Base-by-base conservation (phyloP, 2,113 vertebrate genomes). In the Lathamus discolor region DNA sequence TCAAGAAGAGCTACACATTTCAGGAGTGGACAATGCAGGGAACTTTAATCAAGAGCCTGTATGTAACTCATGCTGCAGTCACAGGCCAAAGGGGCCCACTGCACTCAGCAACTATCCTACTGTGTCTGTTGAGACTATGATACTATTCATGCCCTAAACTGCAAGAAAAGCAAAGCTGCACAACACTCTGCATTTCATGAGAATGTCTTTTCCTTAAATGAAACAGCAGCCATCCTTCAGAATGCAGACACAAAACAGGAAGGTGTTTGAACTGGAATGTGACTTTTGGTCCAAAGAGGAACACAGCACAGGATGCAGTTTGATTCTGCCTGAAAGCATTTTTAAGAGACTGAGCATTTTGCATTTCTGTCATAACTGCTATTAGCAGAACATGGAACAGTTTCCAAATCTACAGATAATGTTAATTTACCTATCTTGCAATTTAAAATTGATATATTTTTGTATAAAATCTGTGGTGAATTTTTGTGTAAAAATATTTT, bases 1-100 rank as follows among this genome's bases (percentile, higher is more conserved):
- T 67, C 48, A 43, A 49, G 51, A 44, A 23, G 16, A 43, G 6
- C 6, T 25, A 7, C 0, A 2, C 6, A 8, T 52, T 52, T 46
- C 66, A 72, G 51, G 37, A 72, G n/a, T 0, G 7, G 23, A 72
- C 43, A 59, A 37, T 22, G 43, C 49, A 27, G 28, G 63, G 33
- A 77, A 10, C 27, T 44, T 64, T 8, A 49, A 57, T 29, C 10
- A 12, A 63, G 35, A 59, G 55, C 63, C 35, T 12, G 23, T 24
- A 46, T 15, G 22, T 59, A 15, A 61, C 61, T 37, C 39, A 48
- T 28, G 24, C 29, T 39, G 39, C 0, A 0, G 19, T 44, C 77
- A 22, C 28, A 31, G 51, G 17, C 37, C 8, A 2, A 28, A 67
- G 39, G 59, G 29, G 67, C 43, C 37, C 2, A 0, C 77, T 44